Evolutionary conservation across 2,113 vertebrate genomes (phyloP).

Genomic region (Pangasianodon gigas): DNA sequence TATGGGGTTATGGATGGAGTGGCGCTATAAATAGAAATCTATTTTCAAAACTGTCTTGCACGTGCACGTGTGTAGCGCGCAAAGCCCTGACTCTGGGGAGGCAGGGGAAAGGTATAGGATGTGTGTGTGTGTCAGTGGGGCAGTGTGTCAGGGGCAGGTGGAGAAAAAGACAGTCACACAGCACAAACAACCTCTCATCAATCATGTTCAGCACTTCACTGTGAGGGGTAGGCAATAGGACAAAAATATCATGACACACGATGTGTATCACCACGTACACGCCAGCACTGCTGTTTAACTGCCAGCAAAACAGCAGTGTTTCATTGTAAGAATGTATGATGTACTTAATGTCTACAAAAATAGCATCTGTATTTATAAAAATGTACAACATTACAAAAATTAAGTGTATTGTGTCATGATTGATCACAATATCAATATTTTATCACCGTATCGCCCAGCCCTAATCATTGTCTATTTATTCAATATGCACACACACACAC

Average conservation of each 20-base stretch:
- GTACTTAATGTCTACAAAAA: not conserved
- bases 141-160: conserved; percentile 21
- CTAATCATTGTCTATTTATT: not conserved
- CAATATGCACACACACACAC: not conserved
- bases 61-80: not conserved
- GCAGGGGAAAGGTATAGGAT: conserved; percentile 26
- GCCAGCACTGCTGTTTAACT: not conserved
- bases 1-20: not conserved
- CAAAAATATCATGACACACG: not conserved
- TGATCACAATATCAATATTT: not conserved
- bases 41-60: conserved; percentile 16
- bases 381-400: too few relatives aligned
- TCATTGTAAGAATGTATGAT: not conserved
- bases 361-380: not conserved
- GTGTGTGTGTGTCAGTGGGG: conserved; percentile 11
- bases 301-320: not conserved
- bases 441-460: not conserved
- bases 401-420: not conserved
- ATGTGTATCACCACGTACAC: not conserved
- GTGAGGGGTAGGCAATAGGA: not conserved
- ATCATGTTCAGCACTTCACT: conserved; percentile 60
- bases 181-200: conserved; percentile 63
- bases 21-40: conserved; percentile 12
- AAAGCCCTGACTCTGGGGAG: conserved; percentile 16
- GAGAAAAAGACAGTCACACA: not conserved